Conservation (phyloP, 2,797 vertebrate genomes). For the Chloroceryle amazona region DNA sequence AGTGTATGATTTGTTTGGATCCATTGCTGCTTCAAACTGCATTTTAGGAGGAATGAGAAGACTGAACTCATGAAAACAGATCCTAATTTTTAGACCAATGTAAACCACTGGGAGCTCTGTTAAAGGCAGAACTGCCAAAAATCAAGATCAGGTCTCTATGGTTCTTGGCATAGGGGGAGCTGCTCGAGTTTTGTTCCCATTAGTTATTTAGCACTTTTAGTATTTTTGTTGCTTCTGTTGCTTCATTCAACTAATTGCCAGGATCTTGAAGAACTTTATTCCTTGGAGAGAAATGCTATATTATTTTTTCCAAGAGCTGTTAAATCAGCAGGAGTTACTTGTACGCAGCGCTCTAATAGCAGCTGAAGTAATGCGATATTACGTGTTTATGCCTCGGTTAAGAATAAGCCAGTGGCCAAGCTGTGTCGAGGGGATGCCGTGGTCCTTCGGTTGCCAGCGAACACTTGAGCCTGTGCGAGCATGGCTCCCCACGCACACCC, state of each 20-base stretch:
- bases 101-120: background rate
- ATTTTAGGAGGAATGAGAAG: background rate
- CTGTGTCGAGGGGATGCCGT: background rate
- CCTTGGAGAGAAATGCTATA: background rate
- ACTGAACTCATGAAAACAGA: background rate
- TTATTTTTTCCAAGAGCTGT: conserved; percentile 40
- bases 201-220: conserved; percentile 39
- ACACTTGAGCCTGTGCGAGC: background rate
- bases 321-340: conserved; percentile 52
- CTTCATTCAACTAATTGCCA: conserved; percentile 52
- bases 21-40: background rate
- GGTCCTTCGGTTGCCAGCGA: background rate
- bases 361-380: background rate
- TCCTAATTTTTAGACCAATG: background rate
- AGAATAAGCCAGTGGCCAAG: background rate
- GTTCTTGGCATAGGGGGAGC: background rate
- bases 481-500: background rate
- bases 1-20: background rate
- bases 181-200: background rate
- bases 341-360: background rate
- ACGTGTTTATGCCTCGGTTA: conserved; percentile 21
- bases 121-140: conserved; percentile 9
- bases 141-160: background rate
- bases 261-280: conserved; percentile 37
- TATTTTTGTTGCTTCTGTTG: conserved; percentile 44